Base-by-base conservation (phyloP, 2,797 vertebrate species). In the Ctenopoma kingsleyae region DNA sequence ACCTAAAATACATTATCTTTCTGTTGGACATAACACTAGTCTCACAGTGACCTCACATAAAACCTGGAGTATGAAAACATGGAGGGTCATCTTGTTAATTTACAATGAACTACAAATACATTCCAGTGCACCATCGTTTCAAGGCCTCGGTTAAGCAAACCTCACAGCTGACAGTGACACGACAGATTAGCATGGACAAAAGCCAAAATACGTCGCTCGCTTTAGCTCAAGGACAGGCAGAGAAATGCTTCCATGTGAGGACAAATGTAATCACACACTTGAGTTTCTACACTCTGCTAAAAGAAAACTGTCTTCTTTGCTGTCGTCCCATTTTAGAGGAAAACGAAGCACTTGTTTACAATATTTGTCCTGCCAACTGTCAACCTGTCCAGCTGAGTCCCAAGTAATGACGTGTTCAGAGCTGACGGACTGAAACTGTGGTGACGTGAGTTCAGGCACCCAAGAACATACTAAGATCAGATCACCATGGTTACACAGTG, bases 401-500 rank as follows among this genome's bases (percentile, higher is more conserved):
- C 20, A 30, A 51, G 54, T 6, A 43, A 67, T 86, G 87, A 90
- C 62, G 76, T 48, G 57, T 57, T 66, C 35, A 48, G 59, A 82
- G 68, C 75, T 43, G 72, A 83, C 79, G 17, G 71, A 75, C 72
- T 66, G 67, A 77, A 83, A 66, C 80, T 8, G 64, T 30, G 53
- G 44, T 89, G 88, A 92, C 82, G 85, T 78, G 78, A 46, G 63
- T 47, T 76, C 65, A 75, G 59, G 66, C 61, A 62, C 62, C 54
- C 44, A 46, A 79, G 80, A 86, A 81, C 76, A 74, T 66, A 56
- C 64, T 46, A 74, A 68, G 72, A 84, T 71, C 69, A 73, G 43
- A 79, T 92, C 81, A 49, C 91, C 89, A 92, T 93, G 89, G 89
- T 89, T 85, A 93, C 91, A 20, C 55, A 36, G 79, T 53, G 62